Evolutionary conservation across 2,113 vertebrate species (phyloP).

Genomic region (Machaerirhynchus nigripectus): DNA sequence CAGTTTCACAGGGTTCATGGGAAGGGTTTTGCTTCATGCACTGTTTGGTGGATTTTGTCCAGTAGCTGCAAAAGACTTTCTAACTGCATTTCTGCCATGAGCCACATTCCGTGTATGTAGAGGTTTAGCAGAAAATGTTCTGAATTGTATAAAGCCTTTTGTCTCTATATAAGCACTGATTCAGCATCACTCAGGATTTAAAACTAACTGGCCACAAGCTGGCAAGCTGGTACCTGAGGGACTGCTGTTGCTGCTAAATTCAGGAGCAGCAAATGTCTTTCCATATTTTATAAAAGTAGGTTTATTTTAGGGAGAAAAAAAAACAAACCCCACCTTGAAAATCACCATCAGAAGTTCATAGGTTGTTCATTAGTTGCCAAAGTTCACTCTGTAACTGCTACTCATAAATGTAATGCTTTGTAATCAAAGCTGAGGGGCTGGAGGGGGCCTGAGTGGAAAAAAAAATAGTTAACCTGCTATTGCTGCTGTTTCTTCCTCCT

Average conservation of each 20-base stretch:
- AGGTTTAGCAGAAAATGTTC: not conserved
- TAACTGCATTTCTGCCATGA: not conserved
- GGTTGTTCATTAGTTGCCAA: not conserved
- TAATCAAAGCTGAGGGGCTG: rapidly evolving
- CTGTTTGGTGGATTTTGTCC: not conserved
- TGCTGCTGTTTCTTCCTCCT: not conserved
- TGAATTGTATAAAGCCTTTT: rapidly evolving
- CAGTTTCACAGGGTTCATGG: not conserved
- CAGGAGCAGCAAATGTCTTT: not conserved
- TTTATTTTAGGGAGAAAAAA: not conserved
- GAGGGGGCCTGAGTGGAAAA: not conserved
- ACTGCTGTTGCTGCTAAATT: not conserved
- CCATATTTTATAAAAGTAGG: not conserved
- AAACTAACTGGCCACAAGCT: not conserved
- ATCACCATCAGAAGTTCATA: not conserved
- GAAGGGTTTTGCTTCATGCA: not conserved
- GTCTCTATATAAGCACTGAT: rapidly evolving
- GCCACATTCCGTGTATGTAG: rapidly evolving
- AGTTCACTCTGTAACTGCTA: not conserved
- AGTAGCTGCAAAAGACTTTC: not conserved
- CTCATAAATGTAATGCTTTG: not conserved
- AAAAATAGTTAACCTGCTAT: not conserved
- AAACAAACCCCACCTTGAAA: not conserved
- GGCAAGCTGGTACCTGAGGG: not conserved
- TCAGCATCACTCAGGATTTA: not conserved